Conservation (phyloP, 2,113 vertebrate genomes). For the Recurvirostra avosetta region DNA sequence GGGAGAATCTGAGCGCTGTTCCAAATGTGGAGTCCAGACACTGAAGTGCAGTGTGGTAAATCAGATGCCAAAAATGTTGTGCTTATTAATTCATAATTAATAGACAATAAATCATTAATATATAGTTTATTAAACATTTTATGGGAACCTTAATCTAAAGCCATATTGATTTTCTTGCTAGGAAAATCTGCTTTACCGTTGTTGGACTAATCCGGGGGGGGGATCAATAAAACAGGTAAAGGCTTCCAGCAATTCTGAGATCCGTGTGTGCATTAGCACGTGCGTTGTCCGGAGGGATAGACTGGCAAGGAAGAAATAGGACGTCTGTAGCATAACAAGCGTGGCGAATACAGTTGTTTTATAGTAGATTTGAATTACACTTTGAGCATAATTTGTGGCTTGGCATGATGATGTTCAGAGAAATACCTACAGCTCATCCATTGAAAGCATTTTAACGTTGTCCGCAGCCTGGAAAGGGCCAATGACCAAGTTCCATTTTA, state of each 20-base stretch:
- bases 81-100: slow-evolving; percentile 39
- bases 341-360: not conserved
- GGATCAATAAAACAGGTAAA: not conserved
- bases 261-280: not conserved
- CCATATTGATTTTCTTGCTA: not conserved
- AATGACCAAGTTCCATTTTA: not conserved
- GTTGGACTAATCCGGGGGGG: not conserved
- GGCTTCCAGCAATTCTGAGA: not conserved
- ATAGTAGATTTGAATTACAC: not conserved
- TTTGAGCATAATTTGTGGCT: not conserved
- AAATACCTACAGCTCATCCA: not conserved
- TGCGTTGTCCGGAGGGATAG: not conserved
- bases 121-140: not conserved
- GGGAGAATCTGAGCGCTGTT: not conserved
- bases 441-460: not conserved
- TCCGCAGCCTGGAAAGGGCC: not conserved
- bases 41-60: not conserved
- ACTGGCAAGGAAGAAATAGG: not conserved
- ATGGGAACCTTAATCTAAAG: not conserved
- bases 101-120: not conserved
- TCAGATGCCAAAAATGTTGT: not conserved
- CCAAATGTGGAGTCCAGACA: not conserved
- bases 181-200: not conserved
- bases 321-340: not conserved
- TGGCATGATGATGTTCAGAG: not conserved